These are phyloP conservation scores for Tribolium castaneum DNA, from an alignment of 1,140 invertebrate species.

Conservation along the genomic window DNA sequence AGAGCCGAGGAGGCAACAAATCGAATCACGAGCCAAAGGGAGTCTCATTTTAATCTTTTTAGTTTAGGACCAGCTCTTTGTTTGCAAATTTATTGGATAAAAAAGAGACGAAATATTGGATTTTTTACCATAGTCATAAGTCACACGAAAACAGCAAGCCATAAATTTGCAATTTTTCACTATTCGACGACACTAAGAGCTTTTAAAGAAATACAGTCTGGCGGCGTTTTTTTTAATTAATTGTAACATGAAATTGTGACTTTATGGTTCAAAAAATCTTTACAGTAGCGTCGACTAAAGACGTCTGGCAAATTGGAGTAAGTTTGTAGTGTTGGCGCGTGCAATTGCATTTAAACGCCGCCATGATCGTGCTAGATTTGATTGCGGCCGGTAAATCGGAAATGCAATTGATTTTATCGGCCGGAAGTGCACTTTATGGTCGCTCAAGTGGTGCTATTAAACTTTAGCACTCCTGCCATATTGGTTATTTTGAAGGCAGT, in stretches of 20 bases:
- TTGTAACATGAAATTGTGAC: too few species aligned
- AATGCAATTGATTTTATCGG: conserved; percentile 56
- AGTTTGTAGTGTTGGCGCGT: conserved; percentile 32
- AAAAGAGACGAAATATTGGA: neutral
- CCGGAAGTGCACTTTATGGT: conserved; percentile 50
- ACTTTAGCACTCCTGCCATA: conserved; percentile 45
- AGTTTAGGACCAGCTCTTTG: neutral
- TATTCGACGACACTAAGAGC: too few species aligned
- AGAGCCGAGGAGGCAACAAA: neutral
- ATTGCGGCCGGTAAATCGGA: conserved; percentile 53
- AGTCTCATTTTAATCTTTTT: too few species aligned
- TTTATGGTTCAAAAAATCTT: neutral
- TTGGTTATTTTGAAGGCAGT: conserved; percentile 1
- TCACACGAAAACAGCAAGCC: too few species aligned
- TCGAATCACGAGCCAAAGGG: neutral
- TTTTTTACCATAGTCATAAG: too few species aligned
- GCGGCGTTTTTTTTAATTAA: too few species aligned
- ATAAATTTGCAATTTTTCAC: too few species aligned
- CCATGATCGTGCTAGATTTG: conserved; percentile 47
- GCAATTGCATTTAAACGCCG: conserved; percentile 47
- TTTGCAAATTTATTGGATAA: neutral
- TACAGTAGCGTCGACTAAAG: neutral
- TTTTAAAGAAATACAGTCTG: too few species aligned
- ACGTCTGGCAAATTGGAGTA: conserved; percentile 17
- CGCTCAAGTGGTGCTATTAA: conserved; percentile 45